Percentiles rank a stretch among this genome's conserved stretches.
These are phyloP conservation scores for Bilobella aurantiaca DNA, from an alignment of 1,140 invertebrate species.

Conservation along the genomic window DNA sequence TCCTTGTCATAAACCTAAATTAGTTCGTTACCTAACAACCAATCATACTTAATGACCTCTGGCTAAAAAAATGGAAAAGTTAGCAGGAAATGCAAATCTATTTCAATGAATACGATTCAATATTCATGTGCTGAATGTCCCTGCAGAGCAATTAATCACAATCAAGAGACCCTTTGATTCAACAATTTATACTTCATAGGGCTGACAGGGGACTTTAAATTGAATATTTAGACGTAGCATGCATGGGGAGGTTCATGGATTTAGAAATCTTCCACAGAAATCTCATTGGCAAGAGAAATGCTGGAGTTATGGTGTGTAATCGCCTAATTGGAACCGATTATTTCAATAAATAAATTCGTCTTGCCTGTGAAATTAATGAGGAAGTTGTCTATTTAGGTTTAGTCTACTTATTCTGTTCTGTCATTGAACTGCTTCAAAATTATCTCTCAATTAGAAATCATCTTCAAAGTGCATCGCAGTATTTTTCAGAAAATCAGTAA, in stretches of 20 bases:
- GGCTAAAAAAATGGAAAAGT: neutral
- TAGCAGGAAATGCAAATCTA: slow-evolving; percentile 31
- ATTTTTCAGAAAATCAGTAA: too few relatives aligned
- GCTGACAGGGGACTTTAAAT: slow-evolving; percentile 4
- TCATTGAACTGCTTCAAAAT: neutral
- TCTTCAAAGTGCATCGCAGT: neutral
- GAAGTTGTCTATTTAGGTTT: slow-evolving; percentile 25
- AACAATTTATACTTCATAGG: too few relatives aligned
- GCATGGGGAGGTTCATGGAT: neutral
- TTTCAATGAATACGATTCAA: slow-evolving; percentile 19
- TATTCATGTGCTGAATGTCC: neutral
- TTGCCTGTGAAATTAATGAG: slow-evolving; percentile 22
- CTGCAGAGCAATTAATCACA: slow-evolving; percentile 20
- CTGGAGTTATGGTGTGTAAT: neutral
- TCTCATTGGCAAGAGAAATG: neutral
- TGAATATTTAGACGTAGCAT: neutral
- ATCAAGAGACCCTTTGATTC: slow-evolving; percentile 4
- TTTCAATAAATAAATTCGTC: neutral
- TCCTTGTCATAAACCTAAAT: too few relatives aligned
- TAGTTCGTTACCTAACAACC: too few relatives aligned
- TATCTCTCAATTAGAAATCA: neutral
- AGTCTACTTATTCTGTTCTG: neutral
- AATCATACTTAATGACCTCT: neutral
- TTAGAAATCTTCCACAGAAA: neutral
- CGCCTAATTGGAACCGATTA: neutral